Evolutionary conservation across 2,888 invertebrate species (phyloP).

Genomic region (Liopterus haemorrhoidalis): DNA sequence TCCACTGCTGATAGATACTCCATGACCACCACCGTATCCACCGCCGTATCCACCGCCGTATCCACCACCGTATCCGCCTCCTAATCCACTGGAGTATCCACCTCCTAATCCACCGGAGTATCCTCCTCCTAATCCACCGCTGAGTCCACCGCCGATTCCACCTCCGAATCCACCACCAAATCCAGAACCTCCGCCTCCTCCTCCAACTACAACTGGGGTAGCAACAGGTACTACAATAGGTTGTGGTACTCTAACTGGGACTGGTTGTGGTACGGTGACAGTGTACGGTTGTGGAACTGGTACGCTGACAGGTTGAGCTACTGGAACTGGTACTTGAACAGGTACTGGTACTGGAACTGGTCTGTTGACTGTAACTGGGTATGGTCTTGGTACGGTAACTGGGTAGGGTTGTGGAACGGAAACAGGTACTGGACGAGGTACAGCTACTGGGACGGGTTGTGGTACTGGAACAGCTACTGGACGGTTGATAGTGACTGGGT

Average conservation of each 20-base stretch:
- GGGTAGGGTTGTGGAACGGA: conserved; percentile 42
- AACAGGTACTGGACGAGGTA: conserved; percentile 49
- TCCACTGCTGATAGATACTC: conserved; percentile 7
- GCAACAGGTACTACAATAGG: conserved; percentile 52
- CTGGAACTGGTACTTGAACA: conserved; percentile 47
- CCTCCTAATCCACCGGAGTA: conserved; percentile 8
- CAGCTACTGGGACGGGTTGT: conserved; percentile 49
- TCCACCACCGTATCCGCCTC: conserved; percentile 7
- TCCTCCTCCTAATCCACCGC: conserved; percentile 11
- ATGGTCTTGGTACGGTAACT: conserved; percentile 41
- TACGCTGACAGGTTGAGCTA: conserved; percentile 45
- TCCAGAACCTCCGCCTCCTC: conserved; percentile 30
- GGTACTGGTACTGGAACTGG: conserved; percentile 45
- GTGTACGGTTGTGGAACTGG: conserved; percentile 52
- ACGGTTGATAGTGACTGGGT: conserved; percentile 47
- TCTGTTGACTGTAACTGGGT: conserved; percentile 41
- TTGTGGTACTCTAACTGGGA: conserved; percentile 50
- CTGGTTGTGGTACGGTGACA: conserved; percentile 51
- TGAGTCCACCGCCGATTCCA: conserved; percentile 11
- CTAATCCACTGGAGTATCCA: conserved; percentile 3
- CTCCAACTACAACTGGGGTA: conserved; percentile 45
- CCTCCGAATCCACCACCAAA: conserved; percentile 25
- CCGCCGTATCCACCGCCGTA: conserved; percentile 8
- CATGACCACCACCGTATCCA: conserved; percentile 12
- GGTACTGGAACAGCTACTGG: conserved; percentile 51